These are phyloP conservation scores for Prosopocoilus inquinatus DNA, from an alignment of 2,888 invertebrate genomes.

Conservation along the genomic window DNA sequence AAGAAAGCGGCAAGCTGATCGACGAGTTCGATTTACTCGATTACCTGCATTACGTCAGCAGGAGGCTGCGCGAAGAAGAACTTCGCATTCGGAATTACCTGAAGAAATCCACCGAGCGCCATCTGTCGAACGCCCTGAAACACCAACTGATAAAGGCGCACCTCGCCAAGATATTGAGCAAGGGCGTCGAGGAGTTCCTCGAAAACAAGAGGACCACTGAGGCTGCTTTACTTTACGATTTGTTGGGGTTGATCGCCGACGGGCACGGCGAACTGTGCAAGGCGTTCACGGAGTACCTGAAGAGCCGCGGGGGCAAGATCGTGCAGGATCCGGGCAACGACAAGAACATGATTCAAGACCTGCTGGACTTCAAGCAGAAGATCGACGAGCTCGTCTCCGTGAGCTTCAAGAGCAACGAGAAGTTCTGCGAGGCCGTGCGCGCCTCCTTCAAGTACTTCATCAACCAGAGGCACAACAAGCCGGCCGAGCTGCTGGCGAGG, in stretches of 20 bases:
- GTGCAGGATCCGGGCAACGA: conserved; percentile 94
- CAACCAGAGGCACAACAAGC: conserved; percentile 93
- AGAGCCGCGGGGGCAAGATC: conserved; percentile 89
- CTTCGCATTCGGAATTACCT: conserved; percentile 85
- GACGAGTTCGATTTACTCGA: conserved; percentile 84
- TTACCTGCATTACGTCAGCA: conserved; percentile 75
- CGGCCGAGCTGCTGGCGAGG: conserved; percentile 96
- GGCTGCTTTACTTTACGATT: conserved; percentile 79
- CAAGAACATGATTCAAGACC: conserved; percentile 86
- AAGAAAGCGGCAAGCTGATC: conserved; percentile 86
- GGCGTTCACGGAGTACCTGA: conserved; percentile 87
- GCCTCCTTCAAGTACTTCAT: conserved; percentile 96
- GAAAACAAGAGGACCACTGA: conserved; percentile 83
- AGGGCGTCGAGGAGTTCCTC: conserved; percentile 83
- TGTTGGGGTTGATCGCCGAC: conserved; percentile 83
- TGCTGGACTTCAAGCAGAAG: conserved; percentile 94
- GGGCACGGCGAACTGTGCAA: conserved; percentile 81
- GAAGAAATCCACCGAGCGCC: conserved; percentile 84
- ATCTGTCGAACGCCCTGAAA: conserved; percentile 82
- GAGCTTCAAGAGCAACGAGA: conserved; percentile 88
- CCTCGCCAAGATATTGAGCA: conserved; percentile 78
- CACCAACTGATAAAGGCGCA: conserved; percentile 87
- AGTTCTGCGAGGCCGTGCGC: conserved; percentile 86
- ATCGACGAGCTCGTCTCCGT: conserved; percentile 84
- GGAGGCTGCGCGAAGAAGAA: conserved; percentile 85